phyloP scores from a whole-genome alignment of 2,888 invertebrate genomes.

The Acrobasis consociella region DNA sequence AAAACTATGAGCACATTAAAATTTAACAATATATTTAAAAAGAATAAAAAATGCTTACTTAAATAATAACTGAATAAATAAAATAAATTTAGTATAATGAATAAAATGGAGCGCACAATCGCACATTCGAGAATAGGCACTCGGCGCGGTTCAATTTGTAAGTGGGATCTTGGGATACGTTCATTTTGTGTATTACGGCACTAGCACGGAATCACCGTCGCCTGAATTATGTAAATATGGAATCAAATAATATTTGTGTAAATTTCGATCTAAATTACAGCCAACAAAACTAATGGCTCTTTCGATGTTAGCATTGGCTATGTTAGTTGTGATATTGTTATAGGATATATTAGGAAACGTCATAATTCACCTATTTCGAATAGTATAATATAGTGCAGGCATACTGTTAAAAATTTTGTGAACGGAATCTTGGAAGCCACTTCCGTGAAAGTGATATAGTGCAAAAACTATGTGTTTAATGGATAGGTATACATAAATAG shows the following conservation, averaged over 20 bases:
- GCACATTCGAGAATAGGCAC: constrained; percentile 58
- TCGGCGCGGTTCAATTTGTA: constrained; percentile 73
- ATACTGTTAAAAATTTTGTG: no score
- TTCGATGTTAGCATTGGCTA: not conserved
- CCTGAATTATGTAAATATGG: constrained; percentile 77
- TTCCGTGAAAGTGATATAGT: no score
- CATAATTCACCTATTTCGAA: no score
- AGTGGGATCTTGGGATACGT: constrained; percentile 81
- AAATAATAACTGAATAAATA: not conserved
- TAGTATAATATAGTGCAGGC: no score
- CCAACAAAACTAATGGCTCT: constrained; percentile 1
- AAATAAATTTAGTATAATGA: not conserved
- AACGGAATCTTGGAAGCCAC: no score
- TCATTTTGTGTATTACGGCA: constrained; percentile 78
- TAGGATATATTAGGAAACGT: no score
- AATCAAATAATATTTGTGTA: constrained; percentile 59
- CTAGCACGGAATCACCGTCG: constrained; percentile 65
- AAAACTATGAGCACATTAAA: no score
- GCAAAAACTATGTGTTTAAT: no score
- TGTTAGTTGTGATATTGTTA: no score
- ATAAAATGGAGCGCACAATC: not conserved
- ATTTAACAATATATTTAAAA: no score
- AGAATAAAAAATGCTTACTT: no score
- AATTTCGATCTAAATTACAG: constrained; percentile 32
- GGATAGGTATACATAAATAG: no score